Percentiles rank a stretch among this genome's conserved stretches.
Evolutionary conservation across 2,113 vertebrate genomes (phyloP).

Genomic region (Coracopsis vasa): DNA sequence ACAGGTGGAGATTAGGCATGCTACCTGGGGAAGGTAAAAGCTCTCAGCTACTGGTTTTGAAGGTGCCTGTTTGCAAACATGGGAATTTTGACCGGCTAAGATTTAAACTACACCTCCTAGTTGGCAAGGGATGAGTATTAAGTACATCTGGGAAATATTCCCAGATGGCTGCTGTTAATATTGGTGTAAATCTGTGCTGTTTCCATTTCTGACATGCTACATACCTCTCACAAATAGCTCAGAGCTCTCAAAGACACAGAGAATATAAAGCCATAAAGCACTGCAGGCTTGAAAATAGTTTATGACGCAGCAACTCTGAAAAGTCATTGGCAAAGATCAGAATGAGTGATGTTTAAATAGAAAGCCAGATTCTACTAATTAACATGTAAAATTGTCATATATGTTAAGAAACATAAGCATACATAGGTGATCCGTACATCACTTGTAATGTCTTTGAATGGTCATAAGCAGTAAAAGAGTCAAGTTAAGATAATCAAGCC

Average conservation of each 20-base stretch:
- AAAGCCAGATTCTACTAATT: background rate
- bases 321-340: background rate
- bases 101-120: background rate
- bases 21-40: background rate
- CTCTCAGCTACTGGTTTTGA: background rate
- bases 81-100: background rate
- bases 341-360: background rate
- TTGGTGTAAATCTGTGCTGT: background rate
- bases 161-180: background rate
- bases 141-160: background rate
- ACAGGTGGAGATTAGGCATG: background rate
- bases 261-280: background rate
- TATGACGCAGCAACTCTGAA: background rate
- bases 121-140: background rate
- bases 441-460: background rate
- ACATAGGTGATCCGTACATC: fast-evolving
- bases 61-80: background rate
- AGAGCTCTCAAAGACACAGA: background rate
- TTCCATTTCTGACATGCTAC: background rate
- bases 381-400: background rate
- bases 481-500: background rate
- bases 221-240: background rate
- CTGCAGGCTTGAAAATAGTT: background rate
- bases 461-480: background rate
- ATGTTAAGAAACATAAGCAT: background rate